Evolutionary conservation across 2,888 invertebrate genomes (phyloP), one percentile per base, ranked within the genome.

Genomic region (Erebia palarica): DNA sequence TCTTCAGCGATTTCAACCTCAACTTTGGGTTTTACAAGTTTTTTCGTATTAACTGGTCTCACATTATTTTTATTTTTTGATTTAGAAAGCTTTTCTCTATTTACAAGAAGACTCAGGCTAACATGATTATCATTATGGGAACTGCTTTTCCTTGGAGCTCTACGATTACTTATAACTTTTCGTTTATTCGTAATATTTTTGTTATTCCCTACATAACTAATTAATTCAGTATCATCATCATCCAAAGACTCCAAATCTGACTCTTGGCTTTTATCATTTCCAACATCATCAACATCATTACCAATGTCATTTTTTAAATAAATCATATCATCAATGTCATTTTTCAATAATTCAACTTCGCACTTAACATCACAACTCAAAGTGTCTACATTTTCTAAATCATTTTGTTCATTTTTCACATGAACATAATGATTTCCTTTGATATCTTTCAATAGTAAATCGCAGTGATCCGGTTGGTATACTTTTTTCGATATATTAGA

Each of bases 401-500:
- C 55, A 18, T 55, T 55, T 18, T 55, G 10, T 18, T 55, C 55
- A 16, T 55, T 16, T 10, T 55, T 55, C 0, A 55, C 55, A 16
- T 55, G 18, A 10, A 55, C 18, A 8, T 11, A 18, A 10, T 55
- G 16, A 9, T 18, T 55, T 10, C 2, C 55, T 9, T 59, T 59
- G 21, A 14, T 14, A 14, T 21, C 57, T 57, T 21, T 13, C 21
- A 59, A 59, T 8, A 36, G n/a, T 1, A 59, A n/a, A n/a, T 59
- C 58, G n/a, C 58, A 59, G 14, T 59, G 58, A n/a, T 59, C n/a
- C 5, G 58, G 58, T n/a, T 27, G 3, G n/a, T 36, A 59, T 36
- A 36, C 8, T 59, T 59, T 59, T 36, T 59, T 59, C 4, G 14
- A n/a, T 36, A 59, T 36, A 36, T 59, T 59, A 14, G 58, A 59